Base-by-base conservation (phyloP, 2,888 invertebrate genomes). In the Megaustenia siamemsis region DNA sequence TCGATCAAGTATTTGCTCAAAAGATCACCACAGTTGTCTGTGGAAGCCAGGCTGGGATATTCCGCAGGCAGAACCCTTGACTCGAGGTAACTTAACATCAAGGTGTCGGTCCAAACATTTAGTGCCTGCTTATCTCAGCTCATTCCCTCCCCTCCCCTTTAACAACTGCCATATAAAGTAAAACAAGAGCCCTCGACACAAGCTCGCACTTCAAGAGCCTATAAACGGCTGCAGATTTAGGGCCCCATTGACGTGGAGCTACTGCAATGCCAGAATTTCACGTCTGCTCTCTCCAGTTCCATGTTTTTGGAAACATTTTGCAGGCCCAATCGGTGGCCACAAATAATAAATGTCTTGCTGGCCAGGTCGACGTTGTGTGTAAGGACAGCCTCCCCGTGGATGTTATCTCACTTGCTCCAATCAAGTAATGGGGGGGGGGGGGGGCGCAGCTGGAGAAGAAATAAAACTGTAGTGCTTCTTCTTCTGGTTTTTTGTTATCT, bases 41-140 rank as follows among this genome's bases (percentile, higher is more conserved):
- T 21, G 38, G 35, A 53, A 38, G 53, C 32, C 56, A 38, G 56
- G 35, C 15, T 18, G 38, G n/a, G 76, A 32, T 76, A 28, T 49
- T 38, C 38, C 38, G 35, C 8, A 49, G 21, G 8, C 56, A 0
- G 0, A 40, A 40, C 32, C 28, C 78, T 78, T 60, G 78, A 78
- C 78, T 78, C 49, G 43, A 24, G 24, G 24, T 63, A 45, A 45
- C 63, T 18, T 63, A 43, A 10, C n/a, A 2, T 45, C 28, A 18
- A 78, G 78, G 78, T 78, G 78, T 78, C 78, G 60, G 43, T 12
- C 63, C 45, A 40, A 24, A 24, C 78, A 15, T 63, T 66, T 78
- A 66, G 12, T 43, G 78, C n/a, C 78, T 63, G 63, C n/a, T 24
- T 24, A 28, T 6, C 66, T 78, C 38, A 40, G 35, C 60, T 32